Evolutionary conservation across 2,888 invertebrate genomes (phyloP).

Genomic region (Malthinus seriepunctatus): DNA sequence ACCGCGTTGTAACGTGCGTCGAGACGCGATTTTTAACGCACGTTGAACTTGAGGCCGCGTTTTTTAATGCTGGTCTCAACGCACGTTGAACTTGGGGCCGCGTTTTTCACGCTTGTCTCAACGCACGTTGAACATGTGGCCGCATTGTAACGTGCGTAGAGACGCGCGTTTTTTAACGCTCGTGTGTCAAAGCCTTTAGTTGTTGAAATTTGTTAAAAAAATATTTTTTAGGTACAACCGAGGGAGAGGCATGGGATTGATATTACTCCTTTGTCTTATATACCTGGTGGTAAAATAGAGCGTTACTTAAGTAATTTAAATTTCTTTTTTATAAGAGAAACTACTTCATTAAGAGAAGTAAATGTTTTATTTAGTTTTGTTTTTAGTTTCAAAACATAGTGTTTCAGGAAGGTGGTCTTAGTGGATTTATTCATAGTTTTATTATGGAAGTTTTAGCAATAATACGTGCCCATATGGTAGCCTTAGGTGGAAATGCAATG

Average conservation of each 20-base stretch:
- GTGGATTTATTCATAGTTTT: constrained; percentile 93
- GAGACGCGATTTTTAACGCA: too few species aligned
- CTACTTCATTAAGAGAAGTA: constrained; percentile 85
- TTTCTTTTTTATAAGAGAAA: constrained; percentile 94
- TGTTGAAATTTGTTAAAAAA: too few species aligned
- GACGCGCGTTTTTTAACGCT: too few species aligned
- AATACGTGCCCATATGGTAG: constrained; percentile 89
- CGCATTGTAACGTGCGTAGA: too few species aligned
- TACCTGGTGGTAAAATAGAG: constrained; percentile 77
- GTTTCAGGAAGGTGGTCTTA: constrained; percentile 81
- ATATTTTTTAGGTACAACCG: constrained; percentile 9
- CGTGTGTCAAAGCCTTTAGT: too few species aligned
- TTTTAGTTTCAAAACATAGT: constrained; percentile 3
- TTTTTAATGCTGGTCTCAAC: too few species aligned
- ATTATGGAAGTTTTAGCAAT: constrained; percentile 92
- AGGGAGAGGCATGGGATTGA: constrained; percentile 64
- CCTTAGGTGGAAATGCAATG: constrained; percentile 93
- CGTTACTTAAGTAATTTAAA: constrained; percentile 88
- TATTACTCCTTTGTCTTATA: constrained; percentile 79
- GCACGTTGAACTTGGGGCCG: too few species aligned
- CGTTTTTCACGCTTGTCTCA: too few species aligned
- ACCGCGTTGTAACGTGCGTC: too few species aligned
- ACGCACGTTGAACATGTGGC: too few species aligned
- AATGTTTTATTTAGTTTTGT: constrained; percentile 19
- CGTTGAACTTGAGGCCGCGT: too few species aligned